Base-by-base conservation (phyloP, 1,140 invertebrate genomes). In the Papilio xuthus region DNA sequence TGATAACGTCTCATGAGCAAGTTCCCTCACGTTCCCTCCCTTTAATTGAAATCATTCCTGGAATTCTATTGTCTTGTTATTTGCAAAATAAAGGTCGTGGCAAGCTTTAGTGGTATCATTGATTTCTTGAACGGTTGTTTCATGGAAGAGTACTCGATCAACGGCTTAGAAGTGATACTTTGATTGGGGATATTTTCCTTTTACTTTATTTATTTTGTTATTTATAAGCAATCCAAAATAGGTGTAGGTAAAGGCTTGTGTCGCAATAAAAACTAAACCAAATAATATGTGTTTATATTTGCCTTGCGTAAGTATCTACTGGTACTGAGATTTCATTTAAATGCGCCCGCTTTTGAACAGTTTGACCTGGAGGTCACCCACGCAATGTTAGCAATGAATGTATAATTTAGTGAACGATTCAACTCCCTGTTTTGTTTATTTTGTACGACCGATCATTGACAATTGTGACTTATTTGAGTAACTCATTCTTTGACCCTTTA, bases 301-400 rank as follows among this genome's bases (percentile, higher is more conserved):
- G 60, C 12, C 23, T 63, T 63, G 12, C 6, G 4, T 63, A 28
- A 56, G 3, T 63, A 63, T 23, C 28, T 4, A 63, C 23, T 63
- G 26, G 23, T 63, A 63, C 60, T 28, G 28, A 63, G 4, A 63
- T 63, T 63, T 63, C 60, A 63, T 63, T 63, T 28, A 63, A 63
- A 10, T 63, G 60, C 10, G 60, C 26, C 26, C 60, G 23, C 60
- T 63, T 63, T 63, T 63, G 60, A 63, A 63, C 26, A 63, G 28
- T 63, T 63, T 28, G 60, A 63, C 60, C 60, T 26, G 60, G 23
- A 63, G 60, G 60, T 63, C 60, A 63, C 60, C 60, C 60, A 67
- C 60, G 60, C 60, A 67, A 67, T 15, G 60, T 67, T 15, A 67
- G 60, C 60, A 28, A 32, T 67, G 60, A 67, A 67, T 67, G 60